Base-by-base conservation (phyloP, 2,113 vertebrate genomes). In the Salvelinus namaycush region DNA sequence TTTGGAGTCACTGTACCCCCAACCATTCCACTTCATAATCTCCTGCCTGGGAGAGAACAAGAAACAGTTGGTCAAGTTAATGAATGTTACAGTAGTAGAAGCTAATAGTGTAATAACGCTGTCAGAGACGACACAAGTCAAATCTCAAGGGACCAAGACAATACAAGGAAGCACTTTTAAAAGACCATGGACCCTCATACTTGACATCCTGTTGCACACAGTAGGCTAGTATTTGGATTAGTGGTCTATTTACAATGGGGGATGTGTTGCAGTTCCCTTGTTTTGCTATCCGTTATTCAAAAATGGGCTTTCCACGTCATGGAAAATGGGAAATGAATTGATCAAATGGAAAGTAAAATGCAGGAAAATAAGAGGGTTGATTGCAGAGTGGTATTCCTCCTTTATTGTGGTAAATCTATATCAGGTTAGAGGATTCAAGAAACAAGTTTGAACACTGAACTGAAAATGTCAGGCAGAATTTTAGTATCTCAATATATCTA, bases 11-110 rank as follows among this genome's bases (percentile, higher is more conserved):
- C 93, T 97, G 89, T 99, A 99, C 75, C 98, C 98, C 98, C 98
- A 99, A 79, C 98, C 98, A 78, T 99, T 99, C 97, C 97, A 99
- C 82, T 99, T 99, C 93, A 99, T 93, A 81, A 97, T 81, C 90
- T 99, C 97, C 92, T 99, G 97, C 90, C 97, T 99, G 88, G 79
- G 74, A 59, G 74, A 59, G 83, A 76, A 85, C 71, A 85, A 44
- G 8, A 44, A 18, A 72, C 8, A 5, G 62, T 29, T 78, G 12
- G 13, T 6, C 6, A 62, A 8, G 22, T 62, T 62, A 12, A 22
- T 22, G 24, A 16, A 5, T 3, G n/a, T 29, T 67, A 34, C 34
- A 11, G 24, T 31, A 18, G 65, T 14, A 29, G 11, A 29, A 54
- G 51, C 51, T 24, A n/a, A 8, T 22, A 3, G 8, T 24, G 59